Percentiles rank a stretch among this genome's conserved stretches.
Evolutionary conservation across 1,140 invertebrate genomes (phyloP).

Genomic region (Nephotettix cincticeps): DNA sequence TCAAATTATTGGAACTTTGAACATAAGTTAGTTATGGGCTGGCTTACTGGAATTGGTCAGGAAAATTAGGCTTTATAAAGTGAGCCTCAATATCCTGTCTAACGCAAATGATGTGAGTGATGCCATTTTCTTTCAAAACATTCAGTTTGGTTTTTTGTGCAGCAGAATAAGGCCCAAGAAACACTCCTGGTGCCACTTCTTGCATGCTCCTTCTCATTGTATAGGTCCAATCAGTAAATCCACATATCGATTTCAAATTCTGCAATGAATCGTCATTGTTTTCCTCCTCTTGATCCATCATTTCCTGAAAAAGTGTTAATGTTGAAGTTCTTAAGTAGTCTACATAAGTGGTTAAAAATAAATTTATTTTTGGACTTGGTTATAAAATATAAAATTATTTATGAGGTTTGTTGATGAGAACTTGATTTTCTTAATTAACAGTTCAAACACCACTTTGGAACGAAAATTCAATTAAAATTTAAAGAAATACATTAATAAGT

Average conservation of each 20-base stretch:
- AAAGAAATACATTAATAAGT: no score
- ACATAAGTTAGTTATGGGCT: no score
- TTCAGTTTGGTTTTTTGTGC: slow-evolving; percentile 56
- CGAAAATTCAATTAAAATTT: no score
- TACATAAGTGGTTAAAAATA: no score
- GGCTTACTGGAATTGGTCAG: slow-evolving; percentile 44
- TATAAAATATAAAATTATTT: no score
- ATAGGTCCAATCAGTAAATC: slow-evolving; percentile 59
- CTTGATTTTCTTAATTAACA: no score
- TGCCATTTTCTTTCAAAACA: slow-evolving; percentile 54
- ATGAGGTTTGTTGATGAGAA: no score
- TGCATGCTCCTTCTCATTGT: slow-evolving; percentile 67
- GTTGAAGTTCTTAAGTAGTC: no score
- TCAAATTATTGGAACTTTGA: no score
- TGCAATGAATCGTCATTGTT: neutral
- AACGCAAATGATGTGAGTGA: slow-evolving; percentile 72
- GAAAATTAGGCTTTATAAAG: slow-evolving; percentile 67
- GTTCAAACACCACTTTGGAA: no score
- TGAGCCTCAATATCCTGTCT: slow-evolving; percentile 63
- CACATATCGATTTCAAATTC: neutral
- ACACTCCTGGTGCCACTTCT: slow-evolving; percentile 69
- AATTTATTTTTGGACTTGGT: no score
- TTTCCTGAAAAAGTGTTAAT: neutral
- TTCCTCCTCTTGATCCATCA: neutral
- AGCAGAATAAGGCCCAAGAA: slow-evolving; percentile 64